phyloP scores from a whole-genome alignment of 2,888 invertebrate genomes.

The Lasioglossum vierecki region DNA sequence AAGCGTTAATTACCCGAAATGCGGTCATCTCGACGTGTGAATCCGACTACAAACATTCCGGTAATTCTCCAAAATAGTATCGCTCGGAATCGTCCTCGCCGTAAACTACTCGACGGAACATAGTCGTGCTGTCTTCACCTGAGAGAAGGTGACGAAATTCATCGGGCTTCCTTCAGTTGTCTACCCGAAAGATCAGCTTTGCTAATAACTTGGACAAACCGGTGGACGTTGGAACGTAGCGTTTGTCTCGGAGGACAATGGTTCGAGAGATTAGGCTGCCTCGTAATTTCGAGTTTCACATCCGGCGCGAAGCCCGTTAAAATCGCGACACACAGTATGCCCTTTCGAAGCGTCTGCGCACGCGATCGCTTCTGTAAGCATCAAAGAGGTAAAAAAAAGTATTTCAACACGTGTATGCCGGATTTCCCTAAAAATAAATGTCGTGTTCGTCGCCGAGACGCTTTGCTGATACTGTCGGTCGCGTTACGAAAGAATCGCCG shows the following conservation, averaged over 20 bases:
- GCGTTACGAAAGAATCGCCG: constrained; percentile 20
- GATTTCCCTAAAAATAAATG: constrained; percentile 46
- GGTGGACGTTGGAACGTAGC: constrained; percentile 18
- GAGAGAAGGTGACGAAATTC: background rate
- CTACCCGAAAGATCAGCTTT: background rate
- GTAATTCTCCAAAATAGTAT: background rate
- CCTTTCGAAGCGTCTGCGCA: background rate
- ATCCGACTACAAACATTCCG: background rate
- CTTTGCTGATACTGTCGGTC: constrained; percentile 30
- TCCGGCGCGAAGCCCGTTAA: constrained; percentile 57
- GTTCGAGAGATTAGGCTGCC: constrained; percentile 35
- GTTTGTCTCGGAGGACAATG: constrained; percentile 52
- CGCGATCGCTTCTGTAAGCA: background rate
- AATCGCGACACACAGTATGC: constrained; percentile 34
- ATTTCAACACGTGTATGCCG: background rate
- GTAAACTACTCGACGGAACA: constrained; percentile 12
- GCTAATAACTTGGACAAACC: background rate
- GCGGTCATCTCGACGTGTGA: background rate
- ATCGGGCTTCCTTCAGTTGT: background rate
- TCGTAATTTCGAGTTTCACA: constrained; percentile 73
- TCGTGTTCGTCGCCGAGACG: constrained; percentile 15
- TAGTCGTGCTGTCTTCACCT: constrained; percentile 11
- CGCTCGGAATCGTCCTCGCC: background rate
- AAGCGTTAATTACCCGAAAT: background rate
- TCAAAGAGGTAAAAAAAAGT: background rate